A percentile compares a stretch with the other conserved stretches of the same genome.
Conservation (phyloP, 2,797 vertebrate species). For the Emydoidea blandingii region DNA sequence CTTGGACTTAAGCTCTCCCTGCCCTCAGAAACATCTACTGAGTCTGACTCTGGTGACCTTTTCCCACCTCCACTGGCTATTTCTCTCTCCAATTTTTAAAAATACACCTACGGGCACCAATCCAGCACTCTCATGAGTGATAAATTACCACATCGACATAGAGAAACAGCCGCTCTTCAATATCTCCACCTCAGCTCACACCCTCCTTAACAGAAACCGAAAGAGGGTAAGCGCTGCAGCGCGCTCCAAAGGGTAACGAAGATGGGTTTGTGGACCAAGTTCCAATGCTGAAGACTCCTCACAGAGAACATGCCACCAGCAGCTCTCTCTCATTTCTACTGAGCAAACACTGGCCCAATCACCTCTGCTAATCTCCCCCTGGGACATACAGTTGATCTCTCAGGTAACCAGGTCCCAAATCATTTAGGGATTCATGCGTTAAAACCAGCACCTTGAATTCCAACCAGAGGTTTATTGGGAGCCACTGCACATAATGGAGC, state of each 20-base stretch:
- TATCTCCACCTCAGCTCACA: slow-evolving; percentile 22
- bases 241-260: slow-evolving; percentile 1
- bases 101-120: slow-evolving; percentile 25
- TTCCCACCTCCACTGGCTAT: slow-evolving; percentile 9
- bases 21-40: slow-evolving; percentile 20
- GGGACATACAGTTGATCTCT: background rate
- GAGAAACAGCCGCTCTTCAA: slow-evolving; percentile 47
- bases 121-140: slow-evolving; percentile 25
- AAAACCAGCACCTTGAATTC: slow-evolving; percentile 2
- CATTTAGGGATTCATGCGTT: background rate
- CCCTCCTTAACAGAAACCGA: slow-evolving; percentile 31
- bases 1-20: background rate
- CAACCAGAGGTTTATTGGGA: background rate
- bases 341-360: no score
- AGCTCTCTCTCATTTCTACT: background rate
- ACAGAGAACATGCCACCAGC: background rate
- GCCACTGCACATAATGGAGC: background rate
- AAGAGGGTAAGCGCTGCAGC: slow-evolving; percentile 31
- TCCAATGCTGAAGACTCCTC: rapidly evolving
- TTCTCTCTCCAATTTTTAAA: slow-evolving; percentile 51
- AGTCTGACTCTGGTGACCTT: slow-evolving; percentile 45
- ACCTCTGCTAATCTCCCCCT: background rate
- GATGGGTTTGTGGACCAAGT: rapidly evolving
- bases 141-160: slow-evolving; percentile 46
- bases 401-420: background rate